Evolutionary conservation across 2,888 invertebrate species (phyloP).

Genomic region (Tetrapedia diversipes): DNA sequence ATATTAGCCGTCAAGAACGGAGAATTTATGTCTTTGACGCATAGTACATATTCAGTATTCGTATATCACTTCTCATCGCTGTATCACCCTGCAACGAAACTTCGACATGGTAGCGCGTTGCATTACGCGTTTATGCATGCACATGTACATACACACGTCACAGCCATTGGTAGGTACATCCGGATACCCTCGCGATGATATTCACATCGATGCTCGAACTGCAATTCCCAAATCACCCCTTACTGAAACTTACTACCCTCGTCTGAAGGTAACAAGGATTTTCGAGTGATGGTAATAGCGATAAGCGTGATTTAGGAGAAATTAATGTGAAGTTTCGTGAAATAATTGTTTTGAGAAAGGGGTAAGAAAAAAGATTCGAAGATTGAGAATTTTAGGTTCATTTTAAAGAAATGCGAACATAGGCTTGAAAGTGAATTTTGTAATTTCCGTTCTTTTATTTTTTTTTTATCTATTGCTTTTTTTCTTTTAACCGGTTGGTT

Average conservation of each 20-base stretch:
- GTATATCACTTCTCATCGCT: conserved; percentile 41
- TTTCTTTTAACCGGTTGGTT: too few species aligned
- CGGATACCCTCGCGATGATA: conserved; percentile 27
- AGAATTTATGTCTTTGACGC: conserved; percentile 47
- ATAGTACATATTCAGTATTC: too few species aligned
- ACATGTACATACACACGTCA: neutral
- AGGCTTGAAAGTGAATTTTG: too few species aligned
- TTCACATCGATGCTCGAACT: conserved; percentile 44
- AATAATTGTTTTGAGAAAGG: neutral
- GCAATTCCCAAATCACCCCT: conserved; percentile 16
- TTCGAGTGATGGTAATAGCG: conserved; percentile 6
- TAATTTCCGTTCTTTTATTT: too few species aligned
- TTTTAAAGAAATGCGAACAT: too few species aligned
- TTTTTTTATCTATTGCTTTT: too few species aligned
- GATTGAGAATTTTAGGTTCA: too few species aligned
- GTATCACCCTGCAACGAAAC: conserved; percentile 9
- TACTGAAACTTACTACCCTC: conserved; percentile 29
- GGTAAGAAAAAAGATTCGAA: neutral
- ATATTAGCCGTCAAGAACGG: conserved; percentile 42
- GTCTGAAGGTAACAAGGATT: conserved; percentile 30
- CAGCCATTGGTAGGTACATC: conserved; percentile 18
- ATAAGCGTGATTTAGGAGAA: conserved; percentile 14
- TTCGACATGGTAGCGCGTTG: conserved; percentile 26
- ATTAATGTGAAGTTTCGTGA: neutral
- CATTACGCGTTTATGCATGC: conserved; percentile 25